Evolutionary conservation across 1,140 invertebrate genomes (phyloP).

Genomic region (Littorina saxatilis): DNA sequence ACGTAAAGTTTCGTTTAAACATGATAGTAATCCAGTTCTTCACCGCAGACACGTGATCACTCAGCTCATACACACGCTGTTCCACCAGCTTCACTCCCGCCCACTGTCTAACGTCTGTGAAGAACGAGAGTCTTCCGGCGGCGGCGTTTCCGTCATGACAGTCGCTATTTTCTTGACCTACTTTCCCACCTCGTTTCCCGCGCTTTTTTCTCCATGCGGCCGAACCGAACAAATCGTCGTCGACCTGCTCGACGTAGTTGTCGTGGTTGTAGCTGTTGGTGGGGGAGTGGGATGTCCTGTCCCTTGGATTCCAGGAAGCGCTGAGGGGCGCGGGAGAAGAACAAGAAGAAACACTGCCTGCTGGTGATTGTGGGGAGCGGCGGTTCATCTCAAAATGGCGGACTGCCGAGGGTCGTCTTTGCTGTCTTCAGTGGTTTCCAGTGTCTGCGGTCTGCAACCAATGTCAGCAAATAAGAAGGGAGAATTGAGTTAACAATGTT

Average conservation of each 20-base stretch:
- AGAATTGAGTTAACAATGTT: no score
- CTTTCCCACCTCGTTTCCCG: background rate
- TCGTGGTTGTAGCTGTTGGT: background rate
- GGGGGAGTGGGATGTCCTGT: background rate
- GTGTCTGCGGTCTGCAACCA: no score
- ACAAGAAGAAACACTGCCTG: no score
- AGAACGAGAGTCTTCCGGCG: no score
- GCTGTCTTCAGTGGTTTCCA: no score
- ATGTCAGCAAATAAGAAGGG: no score
- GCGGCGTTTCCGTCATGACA: background rate
- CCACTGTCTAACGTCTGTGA: background rate
- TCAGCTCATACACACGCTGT: background rate
- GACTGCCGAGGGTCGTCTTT: no score
- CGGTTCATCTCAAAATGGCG: no score
- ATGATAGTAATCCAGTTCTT: background rate
- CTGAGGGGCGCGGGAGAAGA: no score
- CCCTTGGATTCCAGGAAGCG: background rate
- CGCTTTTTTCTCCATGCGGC: constrained; percentile 27
- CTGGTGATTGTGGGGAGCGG: no score
- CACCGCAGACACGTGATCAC: background rate
- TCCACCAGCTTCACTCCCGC: background rate
- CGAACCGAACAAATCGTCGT: constrained; percentile 33
- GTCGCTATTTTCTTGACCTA: background rate
- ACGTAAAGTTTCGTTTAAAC: background rate
- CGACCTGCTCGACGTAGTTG: background rate